Evolutionary conservation across 2,797 vertebrate genomes (phyloP), one percentile per base, ranked within the genome.

Genomic region (Florisuga fusca): DNA sequence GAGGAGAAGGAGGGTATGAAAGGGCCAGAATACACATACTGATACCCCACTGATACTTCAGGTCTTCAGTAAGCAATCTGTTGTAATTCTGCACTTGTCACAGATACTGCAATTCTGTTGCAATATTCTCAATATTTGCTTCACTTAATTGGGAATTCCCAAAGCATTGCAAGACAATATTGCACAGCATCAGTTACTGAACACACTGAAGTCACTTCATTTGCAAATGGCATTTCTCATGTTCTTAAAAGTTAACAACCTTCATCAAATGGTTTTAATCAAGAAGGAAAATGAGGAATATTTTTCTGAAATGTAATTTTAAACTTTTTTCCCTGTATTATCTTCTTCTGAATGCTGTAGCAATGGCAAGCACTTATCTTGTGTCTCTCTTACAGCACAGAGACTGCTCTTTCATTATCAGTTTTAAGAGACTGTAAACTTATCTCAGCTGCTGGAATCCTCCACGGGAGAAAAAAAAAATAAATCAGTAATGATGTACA

Each of bases 321-420:
- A 89, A 95, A 96, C 73, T 93, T 96, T 89, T 95, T 95, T 90
- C 85, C 84, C 73, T 80, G 69, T 68, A 88, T 91, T 94, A 96
- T 91, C 91, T 87, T 73, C 69, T 80, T 89, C 61, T 88, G 85
- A 96, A 95, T 68, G 62, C 89, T 62, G 75, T 15, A 85, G 87
- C 92, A 94, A 86, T 36, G 58, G 87, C 85, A 91, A 95, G 82
- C 46, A 90, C 91, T 96, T 95, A 95, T 95, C 93, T 94, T 57
- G 5, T 1, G 9, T 92, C 88, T 96, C 76, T 61, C 91, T 96
- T 59, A 89, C 76, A 90, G 85, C 80, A 94, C 80, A 94, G 84
- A 97, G 94, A 87, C 82, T 85, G 73, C 71, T 95, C 92, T 94
- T 95, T 94, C 93, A 94, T 96, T 93, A 97, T 95, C 94, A 91